Evolutionary conservation across 2,797 vertebrate species (phyloP), one percentile per base, ranked within the genome.

Genomic region (Mycteria americana): DNA sequence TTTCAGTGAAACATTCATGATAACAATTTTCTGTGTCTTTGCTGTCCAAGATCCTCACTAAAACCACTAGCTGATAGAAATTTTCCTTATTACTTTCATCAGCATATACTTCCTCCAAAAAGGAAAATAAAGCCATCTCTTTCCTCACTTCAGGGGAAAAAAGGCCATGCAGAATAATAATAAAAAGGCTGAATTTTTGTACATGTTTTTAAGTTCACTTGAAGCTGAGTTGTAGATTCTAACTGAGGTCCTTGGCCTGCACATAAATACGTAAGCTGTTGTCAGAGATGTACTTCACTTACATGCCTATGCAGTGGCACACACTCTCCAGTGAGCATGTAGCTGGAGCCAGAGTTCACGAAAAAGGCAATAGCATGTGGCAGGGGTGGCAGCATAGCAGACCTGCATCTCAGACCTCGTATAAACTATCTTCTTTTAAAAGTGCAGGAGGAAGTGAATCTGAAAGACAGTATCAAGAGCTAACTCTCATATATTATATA

Each of bases 11-110:
- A 64, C 31, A 30, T 46, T 63, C 33, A 27, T 48, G 21, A 37
- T 72, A 78, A 54, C 60, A 65, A 1, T 39, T 87, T 59, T 43
- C 54, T 50, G 28, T 67, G n/a, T 60, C 37, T 70, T 67, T 88
- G 43, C 70, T 70, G 31, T 62, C 62, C 30, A 72, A 72, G 63
- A 80, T 57, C 30, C 54, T 94, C 51, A 19, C 31, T 73, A 43
- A 90, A 94, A 69, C 6, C 33, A 65, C 30, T 77, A 82, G 39
- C 63, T 97, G 87, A 93, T 87, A 54, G 85, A 53, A 85, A 78
- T 93, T 93, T 87, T 91, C 33, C 27, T 23, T 79, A 37, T 59
- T 88, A 45, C 46, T 90, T 92, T 92, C 53, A 65, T 74, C 64
- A 83, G 15, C 24, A 35, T n/a, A 76, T 28, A 33, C 31, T 88